Evolutionary conservation across 2,113 vertebrate species (phyloP).

Genomic region (Callithrix jacchus): DNA sequence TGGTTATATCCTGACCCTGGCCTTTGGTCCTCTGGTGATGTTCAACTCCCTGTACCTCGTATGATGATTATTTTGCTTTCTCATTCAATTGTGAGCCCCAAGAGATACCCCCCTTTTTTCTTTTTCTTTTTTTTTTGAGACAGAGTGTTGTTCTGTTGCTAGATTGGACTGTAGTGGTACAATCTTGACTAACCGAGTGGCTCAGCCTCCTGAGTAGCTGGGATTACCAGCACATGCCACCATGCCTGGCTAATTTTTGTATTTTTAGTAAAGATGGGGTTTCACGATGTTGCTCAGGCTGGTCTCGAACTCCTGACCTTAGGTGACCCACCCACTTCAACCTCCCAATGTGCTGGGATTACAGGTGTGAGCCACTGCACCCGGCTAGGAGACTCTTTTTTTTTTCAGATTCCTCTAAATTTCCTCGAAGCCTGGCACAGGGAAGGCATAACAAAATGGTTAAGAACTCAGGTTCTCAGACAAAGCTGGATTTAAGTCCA

Average conservation of each 20-base stretch:
- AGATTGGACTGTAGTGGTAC: neutral
- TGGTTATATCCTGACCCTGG: neutral
- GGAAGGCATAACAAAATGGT: neutral
- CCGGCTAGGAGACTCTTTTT: too few species aligned
- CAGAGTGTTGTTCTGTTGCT: too few species aligned
- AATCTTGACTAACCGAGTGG: too few species aligned
- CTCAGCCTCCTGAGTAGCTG: neutral
- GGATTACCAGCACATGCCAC: neutral
- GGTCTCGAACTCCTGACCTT: neutral
- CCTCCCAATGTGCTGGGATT: neutral
- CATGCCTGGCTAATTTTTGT: neutral
- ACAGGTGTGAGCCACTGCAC: accelerated
- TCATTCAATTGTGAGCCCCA: neutral
- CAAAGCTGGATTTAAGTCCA: neutral
- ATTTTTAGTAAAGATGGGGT: neutral
- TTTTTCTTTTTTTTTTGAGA: too few species aligned
- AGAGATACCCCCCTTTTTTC: neutral
- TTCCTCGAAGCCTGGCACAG: neutral
- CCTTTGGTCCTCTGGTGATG: neutral
- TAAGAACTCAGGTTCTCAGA: constrained; percentile 13
- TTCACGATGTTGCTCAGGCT: neutral
- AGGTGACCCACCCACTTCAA: neutral
- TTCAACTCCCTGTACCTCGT: neutral
- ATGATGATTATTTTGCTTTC: neutral
- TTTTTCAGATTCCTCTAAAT: neutral